Conservation (phyloP, 2,113 vertebrate species). For the Progne subis region DNA sequence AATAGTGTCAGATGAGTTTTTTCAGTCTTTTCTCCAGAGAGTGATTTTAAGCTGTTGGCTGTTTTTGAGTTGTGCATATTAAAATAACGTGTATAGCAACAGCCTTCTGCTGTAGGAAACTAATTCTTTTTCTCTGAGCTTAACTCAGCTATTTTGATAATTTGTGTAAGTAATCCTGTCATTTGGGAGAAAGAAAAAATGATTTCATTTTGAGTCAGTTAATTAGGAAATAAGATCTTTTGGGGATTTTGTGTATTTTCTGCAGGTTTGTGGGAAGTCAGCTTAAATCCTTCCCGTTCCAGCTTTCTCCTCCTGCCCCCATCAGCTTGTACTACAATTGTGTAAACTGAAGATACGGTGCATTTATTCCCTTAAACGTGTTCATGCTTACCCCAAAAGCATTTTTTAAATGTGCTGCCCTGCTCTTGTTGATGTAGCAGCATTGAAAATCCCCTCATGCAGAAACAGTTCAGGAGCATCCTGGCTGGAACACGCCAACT, state of each 20-base stretch:
- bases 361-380: neutral
- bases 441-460: neutral
- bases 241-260: conserved; percentile 51
- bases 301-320: neutral
- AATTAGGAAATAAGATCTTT: conserved; percentile 64
- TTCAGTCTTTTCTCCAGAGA: conserved; percentile 53
- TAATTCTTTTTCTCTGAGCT: conserved; percentile 49
- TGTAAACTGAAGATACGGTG: neutral
- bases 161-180: conserved; percentile 67
- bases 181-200: conserved; percentile 66
- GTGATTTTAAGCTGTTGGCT: conserved; percentile 63
- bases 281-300: neutral
- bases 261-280: conserved; percentile 31
- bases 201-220: conserved; percentile 67
- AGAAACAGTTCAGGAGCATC: neutral
- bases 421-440: neutral
- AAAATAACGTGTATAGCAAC: conserved; percentile 60
- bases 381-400: neutral
- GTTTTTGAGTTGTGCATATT: conserved; percentile 63
- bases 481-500: neutral
- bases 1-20: conserved; percentile 57
- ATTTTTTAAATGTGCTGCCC: neutral
- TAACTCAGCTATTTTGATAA: conserved; percentile 65
- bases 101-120: conserved; percentile 63
- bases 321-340: neutral